A percentile compares a stretch with the other conserved stretches of the same genome.
These are phyloP conservation scores for Brachypodius melanocephalos DNA, from an alignment of 2,113 vertebrate species.

Conservation along the genomic window DNA sequence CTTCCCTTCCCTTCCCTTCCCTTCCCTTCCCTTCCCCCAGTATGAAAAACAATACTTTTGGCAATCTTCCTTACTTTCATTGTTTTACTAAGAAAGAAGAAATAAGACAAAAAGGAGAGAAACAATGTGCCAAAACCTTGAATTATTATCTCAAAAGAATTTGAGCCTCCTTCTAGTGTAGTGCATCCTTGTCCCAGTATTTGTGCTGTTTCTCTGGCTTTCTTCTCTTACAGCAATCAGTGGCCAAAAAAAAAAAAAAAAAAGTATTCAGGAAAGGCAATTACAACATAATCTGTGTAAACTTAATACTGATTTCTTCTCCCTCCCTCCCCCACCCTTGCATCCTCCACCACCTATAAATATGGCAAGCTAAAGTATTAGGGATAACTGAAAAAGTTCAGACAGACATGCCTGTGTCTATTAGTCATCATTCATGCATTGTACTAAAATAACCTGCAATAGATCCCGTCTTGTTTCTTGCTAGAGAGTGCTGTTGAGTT, in stretches of 20 bases:
- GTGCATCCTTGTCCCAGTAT: background rate
- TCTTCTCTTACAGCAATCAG: background rate
- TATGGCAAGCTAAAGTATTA: slow-evolving; percentile 34
- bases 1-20: background rate
- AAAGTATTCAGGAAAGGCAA: background rate
- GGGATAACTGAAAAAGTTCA: slow-evolving; percentile 29
- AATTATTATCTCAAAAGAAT: slow-evolving; percentile 40
- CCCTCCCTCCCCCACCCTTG: background rate
- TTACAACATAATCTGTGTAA: slow-evolving; percentile 12
- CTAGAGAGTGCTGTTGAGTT: slow-evolving; percentile 72
- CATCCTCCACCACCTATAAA: slow-evolving; percentile 31
- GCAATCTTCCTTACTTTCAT: slow-evolving; percentile 1
- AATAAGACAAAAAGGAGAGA: slow-evolving; percentile 43
- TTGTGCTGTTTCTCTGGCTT: background rate
- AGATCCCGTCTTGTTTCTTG: slow-evolving; percentile 51
- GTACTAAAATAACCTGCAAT: slow-evolving; percentile 40
- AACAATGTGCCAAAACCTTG: background rate
- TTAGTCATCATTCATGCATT: slow-evolving; percentile 36
- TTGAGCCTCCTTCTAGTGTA: slow-evolving; percentile 9
- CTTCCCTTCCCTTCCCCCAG: background rate
- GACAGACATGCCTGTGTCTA: background rate
- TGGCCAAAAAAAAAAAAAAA: background rate
- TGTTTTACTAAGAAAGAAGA: slow-evolving; percentile 51
- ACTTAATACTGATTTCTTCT: background rate
- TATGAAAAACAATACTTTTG: background rate